Conservation (phyloP, 1,140 invertebrate genomes). For the Drosophila pruinosa region DNA sequence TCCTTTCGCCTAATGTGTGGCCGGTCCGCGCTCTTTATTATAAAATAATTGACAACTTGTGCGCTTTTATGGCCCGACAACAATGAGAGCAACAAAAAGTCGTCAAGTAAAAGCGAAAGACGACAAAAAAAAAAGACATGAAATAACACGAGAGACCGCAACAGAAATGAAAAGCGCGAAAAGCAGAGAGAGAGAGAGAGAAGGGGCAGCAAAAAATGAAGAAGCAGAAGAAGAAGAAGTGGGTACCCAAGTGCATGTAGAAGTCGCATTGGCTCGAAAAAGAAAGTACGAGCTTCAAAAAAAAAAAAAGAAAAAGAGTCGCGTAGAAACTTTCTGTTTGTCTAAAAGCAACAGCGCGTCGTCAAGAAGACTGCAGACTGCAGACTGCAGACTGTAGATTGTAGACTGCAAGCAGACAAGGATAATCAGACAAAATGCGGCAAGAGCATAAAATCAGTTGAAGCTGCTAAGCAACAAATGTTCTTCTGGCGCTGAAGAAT, state of each 20-base stretch:
- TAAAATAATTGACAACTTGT: conserved; percentile 75
- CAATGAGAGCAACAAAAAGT: conserved; percentile 46
- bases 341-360: not conserved
- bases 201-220: not conserved
- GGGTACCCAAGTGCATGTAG: conserved; percentile 24
- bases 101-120: conserved; percentile 51
- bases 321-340: conserved; percentile 60
- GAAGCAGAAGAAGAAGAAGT: not conserved
- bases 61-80: conserved; percentile 48
- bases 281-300: conserved; percentile 49
- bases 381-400: not conserved
- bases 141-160: conserved; percentile 32
- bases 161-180: conserved; percentile 60
- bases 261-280: conserved; percentile 52
- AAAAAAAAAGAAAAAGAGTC: conserved; percentile 1
- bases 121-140: conserved; percentile 37
- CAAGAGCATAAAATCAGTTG: too few relatives aligned
- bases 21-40: conserved; percentile 49
- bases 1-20: not conserved
- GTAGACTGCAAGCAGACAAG: not conserved
- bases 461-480: not conserved
- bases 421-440: too few relatives aligned
- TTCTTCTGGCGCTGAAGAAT: not conserved
- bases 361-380: conserved; percentile 7
- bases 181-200: conserved; percentile 1